Evolutionary conservation across 2,888 invertebrate species (phyloP), one percentile per base, ranked within the genome.

Genomic region (Pegoplata infirma): DNA sequence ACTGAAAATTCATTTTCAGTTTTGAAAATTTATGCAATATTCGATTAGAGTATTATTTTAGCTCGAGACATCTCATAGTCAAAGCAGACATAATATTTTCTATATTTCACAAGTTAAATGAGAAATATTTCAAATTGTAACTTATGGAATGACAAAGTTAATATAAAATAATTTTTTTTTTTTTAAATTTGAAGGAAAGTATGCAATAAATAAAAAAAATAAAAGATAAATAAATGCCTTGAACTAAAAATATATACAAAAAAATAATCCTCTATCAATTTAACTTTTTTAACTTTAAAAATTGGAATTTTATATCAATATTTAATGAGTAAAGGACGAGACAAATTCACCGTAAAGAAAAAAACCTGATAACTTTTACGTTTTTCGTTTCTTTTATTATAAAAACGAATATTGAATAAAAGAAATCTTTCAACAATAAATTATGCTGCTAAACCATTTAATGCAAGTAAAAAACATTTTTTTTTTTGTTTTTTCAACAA

Each of bases 401-500:
- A 36, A 40, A 40, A n/a, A 40, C 36, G 36, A 40, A 40, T 40
- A 40, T 40, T 40, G 36, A 40, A 40, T 40, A 40, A 40, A 40
- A 40, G 6, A 40, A 40, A 40, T n/a, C 36, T 32, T 32, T 32
- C n/a, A 5, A n/a, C 36, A 40, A 40, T 40, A 40, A n/a, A 40
- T 40, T 40, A 40, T 40, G 36, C 36, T 12, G n/a, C n/a, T 40
- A 12, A 40, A 40, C n/a, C 36, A 40, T 40, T 40, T 40, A 5
- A 40, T 40, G n/a, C n/a, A 40, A 10, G n/a, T 1, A 40, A 40
- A 40, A 25, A 40, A 40, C 4, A 3, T n/a, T 2, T n/a, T 3
- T 5, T 40, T 40, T n/a, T 40, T 40, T 40, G 5, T 40, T 25
- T 25, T 25, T 5, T 25, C 64, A n/a, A 55, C 61, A 61, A 66